phyloP scores from a whole-genome alignment of 2,797 vertebrate genomes.

The Salmo trutta region DNA sequence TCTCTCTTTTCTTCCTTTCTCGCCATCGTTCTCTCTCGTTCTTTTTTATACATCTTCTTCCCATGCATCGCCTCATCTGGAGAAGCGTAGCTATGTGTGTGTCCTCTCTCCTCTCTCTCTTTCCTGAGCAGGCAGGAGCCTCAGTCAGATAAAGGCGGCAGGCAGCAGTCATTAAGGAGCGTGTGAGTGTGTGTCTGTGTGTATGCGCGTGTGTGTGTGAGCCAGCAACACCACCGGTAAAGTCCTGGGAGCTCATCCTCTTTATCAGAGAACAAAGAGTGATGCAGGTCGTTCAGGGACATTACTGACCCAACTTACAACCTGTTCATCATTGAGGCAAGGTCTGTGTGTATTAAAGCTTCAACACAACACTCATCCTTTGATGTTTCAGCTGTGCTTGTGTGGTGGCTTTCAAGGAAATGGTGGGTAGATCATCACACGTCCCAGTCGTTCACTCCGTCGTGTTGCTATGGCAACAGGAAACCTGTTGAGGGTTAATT shows the following conservation, averaged over 20 bases:
- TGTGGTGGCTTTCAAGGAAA: slow-evolving; percentile 56
- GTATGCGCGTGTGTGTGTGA: slow-evolving; percentile 18
- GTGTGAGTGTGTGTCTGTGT: slow-evolving; percentile 5
- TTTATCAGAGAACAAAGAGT: slow-evolving; percentile 30
- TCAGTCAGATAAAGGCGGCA: slow-evolving; percentile 56
- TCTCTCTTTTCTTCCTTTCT: slow-evolving; percentile 40
- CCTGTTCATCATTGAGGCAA: slow-evolving; percentile 45
- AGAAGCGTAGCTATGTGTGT: neutral
- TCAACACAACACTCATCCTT: slow-evolving; percentile 12
- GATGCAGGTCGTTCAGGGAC: slow-evolving; percentile 41
- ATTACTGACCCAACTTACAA: slow-evolving; percentile 40
- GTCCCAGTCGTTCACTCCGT: slow-evolving; percentile 57
- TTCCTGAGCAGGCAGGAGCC: slow-evolving; percentile 39
- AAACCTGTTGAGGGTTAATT: slow-evolving; percentile 70
- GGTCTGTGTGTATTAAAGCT: slow-evolving; percentile 4
- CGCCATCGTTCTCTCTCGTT: no score
- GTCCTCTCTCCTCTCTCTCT: slow-evolving; percentile 46
- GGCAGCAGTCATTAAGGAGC: slow-evolving; percentile 52
- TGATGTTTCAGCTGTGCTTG: slow-evolving; percentile 50
- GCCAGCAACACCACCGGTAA: neutral
- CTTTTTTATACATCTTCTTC: slow-evolving; percentile 1
- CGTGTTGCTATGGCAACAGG: slow-evolving; percentile 72
- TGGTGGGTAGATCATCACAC: slow-evolving; percentile 39
- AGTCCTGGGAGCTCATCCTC: slow-evolving; percentile 22
- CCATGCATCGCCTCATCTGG: neutral